These are phyloP conservation scores for Hirundichthys speculiger DNA, from an alignment of 2,113 vertebrate genomes.

Conservation along the genomic window DNA sequence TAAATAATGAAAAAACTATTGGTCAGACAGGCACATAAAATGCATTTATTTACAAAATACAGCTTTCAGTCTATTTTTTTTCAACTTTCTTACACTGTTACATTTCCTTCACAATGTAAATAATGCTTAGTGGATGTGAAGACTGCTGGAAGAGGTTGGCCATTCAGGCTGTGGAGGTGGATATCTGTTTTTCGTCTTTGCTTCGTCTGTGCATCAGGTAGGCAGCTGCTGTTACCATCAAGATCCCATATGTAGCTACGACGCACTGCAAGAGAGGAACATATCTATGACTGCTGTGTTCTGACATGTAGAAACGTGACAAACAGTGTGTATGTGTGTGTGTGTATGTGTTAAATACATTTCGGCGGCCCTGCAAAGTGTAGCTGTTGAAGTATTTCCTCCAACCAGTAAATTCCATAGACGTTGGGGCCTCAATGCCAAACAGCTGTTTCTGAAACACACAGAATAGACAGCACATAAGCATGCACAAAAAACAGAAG, in stretches of 20 bases:
- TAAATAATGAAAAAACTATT: background rate
- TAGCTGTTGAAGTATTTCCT: constrained; percentile 78
- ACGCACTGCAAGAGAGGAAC: constrained; percentile 64
- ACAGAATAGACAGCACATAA: constrained; percentile 7
- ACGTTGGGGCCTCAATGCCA: constrained; percentile 52
- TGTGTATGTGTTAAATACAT: constrained; percentile 43
- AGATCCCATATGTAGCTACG: constrained; percentile 63
- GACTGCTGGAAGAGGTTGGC: background rate
- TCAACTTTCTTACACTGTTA: background rate
- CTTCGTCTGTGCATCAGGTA: constrained; percentile 47
- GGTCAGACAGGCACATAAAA: background rate
- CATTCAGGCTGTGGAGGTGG: constrained; percentile 27
- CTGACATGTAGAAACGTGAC: background rate
- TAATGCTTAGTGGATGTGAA: background rate
- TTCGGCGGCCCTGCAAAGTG: constrained; percentile 66
- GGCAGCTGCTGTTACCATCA: constrained; percentile 43
- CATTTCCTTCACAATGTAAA: constrained; percentile 8
- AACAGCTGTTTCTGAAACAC: constrained; percentile 71
- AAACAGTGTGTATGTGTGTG: background rate
- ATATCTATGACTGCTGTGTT: background rate
- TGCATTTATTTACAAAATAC: constrained; percentile 34
- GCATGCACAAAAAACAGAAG: background rate
- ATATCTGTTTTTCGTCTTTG: constrained; percentile 35
- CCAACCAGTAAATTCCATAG: constrained; percentile 65
- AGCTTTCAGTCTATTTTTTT: background rate